phyloP scores from a whole-genome alignment of 2,888 invertebrate genomes.

The Alcis repandata region DNA sequence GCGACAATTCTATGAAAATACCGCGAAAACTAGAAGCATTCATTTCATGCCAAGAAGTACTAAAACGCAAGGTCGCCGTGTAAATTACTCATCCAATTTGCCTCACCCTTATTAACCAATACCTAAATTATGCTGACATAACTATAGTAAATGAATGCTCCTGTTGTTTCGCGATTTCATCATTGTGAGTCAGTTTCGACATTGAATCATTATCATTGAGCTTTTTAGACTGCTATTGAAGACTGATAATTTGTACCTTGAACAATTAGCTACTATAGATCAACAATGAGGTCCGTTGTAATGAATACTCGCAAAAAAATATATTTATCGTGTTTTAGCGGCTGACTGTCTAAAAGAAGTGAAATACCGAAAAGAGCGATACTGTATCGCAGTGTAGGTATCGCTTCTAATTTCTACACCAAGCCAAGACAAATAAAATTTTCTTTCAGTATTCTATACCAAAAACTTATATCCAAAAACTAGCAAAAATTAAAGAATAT shows the following conservation, averaged over 20 bases:
- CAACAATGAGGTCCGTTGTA: slow-evolving; percentile 7
- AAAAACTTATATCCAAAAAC: too few species aligned
- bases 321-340: neutral
- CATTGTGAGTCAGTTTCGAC: slow-evolving; percentile 20
- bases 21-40: neutral
- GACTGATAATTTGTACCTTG: slow-evolving; percentile 8
- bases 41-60: slow-evolving; percentile 20
- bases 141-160: slow-evolving; percentile 8
- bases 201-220: slow-evolving; percentile 20
- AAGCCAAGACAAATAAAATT: too few species aligned
- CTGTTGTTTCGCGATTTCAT: neutral
- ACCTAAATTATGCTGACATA: slow-evolving; percentile 14
- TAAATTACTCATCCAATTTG: slow-evolving; percentile 20
- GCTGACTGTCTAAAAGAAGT: neutral
- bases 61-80: slow-evolving; percentile 18
- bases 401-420: too few species aligned
- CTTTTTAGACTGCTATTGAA: slow-evolving; percentile 1
- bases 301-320: slow-evolving; percentile 2
- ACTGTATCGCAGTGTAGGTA: neutral
- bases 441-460: too few species aligned
- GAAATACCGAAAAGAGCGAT: slow-evolving; percentile 8
- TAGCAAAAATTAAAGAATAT: too few species aligned
- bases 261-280: slow-evolving; percentile 16
- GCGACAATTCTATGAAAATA: neutral
- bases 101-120: slow-evolving; percentile 23